These are phyloP conservation scores for Agapornis canus DNA, from an alignment of 2,797 vertebrate species.

Conservation along the genomic window DNA sequence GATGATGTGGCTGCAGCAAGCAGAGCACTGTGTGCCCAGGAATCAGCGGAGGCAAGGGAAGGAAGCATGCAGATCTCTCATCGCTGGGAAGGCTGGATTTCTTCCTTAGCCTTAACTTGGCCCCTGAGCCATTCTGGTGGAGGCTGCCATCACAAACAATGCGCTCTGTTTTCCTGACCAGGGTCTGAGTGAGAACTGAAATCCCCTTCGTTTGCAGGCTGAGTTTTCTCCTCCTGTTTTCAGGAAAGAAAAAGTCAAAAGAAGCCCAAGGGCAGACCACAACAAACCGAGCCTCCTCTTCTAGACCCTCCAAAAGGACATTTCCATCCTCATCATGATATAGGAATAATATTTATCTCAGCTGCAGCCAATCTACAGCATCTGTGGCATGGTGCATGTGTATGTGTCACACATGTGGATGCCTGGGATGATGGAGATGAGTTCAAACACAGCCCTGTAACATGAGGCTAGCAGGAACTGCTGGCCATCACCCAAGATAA, in stretches of 20 bases:
- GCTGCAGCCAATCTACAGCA: constrained; percentile 27
- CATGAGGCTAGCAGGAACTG: neutral
- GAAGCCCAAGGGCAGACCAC: neutral
- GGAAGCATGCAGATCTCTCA: neutral
- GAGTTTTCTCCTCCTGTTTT: neutral
- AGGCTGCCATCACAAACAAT: neutral
- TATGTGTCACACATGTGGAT: neutral
- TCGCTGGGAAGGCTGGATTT: neutral
- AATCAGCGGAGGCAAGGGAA: neutral
- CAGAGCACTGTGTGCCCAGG: neutral
- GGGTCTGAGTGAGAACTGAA: neutral
- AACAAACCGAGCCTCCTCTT: neutral
- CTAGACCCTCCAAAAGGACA: neutral
- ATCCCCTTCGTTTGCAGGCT: neutral
- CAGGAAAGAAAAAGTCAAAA: neutral
- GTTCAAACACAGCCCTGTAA: neutral
- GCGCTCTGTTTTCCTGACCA: neutral
- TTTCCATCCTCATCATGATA: neutral
- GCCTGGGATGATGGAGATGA: neutral
- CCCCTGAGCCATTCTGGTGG: neutral
- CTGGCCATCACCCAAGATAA: constrained; percentile 35
- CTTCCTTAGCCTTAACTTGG: neutral
- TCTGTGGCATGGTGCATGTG: neutral
- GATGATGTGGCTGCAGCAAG: neutral
- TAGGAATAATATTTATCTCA: constrained; percentile 48